Evolutionary conservation across 2,888 invertebrate species (phyloP), one percentile per base, ranked within the genome.

Genomic region (Temnothorax unifasciatus): DNA sequence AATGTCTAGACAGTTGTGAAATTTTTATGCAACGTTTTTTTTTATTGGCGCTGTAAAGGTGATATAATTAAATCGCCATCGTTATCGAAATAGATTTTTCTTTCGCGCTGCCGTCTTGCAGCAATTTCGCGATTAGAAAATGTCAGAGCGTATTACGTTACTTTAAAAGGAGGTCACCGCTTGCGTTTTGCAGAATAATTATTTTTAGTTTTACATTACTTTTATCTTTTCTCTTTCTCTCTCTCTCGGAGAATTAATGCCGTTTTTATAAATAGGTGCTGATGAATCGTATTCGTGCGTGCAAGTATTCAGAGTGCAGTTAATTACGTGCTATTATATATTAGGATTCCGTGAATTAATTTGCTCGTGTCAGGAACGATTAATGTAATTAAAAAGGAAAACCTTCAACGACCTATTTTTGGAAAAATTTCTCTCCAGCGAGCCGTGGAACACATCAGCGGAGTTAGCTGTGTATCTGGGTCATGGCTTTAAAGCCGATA

Each of bases 401-500:
- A 66, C 47, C 21, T 63, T 75, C 57, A 34, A 59, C 18, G 77
- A 64, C 41, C 66, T 82, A 66, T 76, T 76, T 76, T 54, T 64
- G 66, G 54, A 66, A 54, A 76, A 64, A 76, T 76, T 76, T 82
- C 75, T 47, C 54, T 54, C 44, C 34, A n/a, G 18, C 34, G 41
- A 38, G 41, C 44, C 18, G 44, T 54, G 76, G 47, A 57, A 66
- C 66, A 47, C 52, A 73, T 54, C n/a, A 57, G 66, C 38, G 76
- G 44, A 76, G 57, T 66, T 66, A 52, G n/a, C 50, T 59, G 50
- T 15, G 76, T 82, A 82, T 76, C 57, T 82, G 44, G 82, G 82
- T 76, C 82, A 76, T 64, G 66, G 76, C 66, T 76, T 82, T 82
- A 82, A 82, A 82, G 82, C 76, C 38, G 82, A 82, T 82, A 75